A percentile compares a stretch with the other conserved stretches of the same genome.
Evolutionary conservation across 2,113 vertebrate species (phyloP).

Genomic region (Mastomys natalensis): DNA sequence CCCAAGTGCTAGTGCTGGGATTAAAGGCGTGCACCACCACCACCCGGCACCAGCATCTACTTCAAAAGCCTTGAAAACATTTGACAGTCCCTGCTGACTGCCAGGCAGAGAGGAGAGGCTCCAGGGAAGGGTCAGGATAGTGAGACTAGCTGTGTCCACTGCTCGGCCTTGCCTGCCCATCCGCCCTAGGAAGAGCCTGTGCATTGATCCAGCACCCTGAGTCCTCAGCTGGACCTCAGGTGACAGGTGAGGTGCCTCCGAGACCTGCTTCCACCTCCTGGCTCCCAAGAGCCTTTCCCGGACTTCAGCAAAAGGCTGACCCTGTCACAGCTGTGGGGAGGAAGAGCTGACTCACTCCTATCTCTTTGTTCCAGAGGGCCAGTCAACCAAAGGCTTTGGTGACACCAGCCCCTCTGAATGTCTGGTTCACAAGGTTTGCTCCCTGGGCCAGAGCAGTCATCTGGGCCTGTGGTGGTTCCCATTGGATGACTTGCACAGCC

Average conservation of each 20-base stretch:
- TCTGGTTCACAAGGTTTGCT: neutral
- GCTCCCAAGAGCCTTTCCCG: neutral
- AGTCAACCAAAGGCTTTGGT: neutral
- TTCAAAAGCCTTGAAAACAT: neutral
- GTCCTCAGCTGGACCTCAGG: neutral
- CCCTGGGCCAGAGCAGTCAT: neutral
- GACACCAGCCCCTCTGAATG: neutral
- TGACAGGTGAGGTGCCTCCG: neutral
- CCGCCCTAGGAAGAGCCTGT: neutral
- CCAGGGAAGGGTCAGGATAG: neutral
- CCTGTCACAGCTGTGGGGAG: rapidly evolving
- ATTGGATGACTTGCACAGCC: neutral
- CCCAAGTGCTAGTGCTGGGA: too few relatives aligned
- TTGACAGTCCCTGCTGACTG: neutral
- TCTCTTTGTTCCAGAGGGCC: neutral
- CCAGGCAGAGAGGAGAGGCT: neutral
- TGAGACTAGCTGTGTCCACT: neutral
- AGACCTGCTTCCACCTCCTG: neutral
- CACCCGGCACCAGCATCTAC: too few relatives aligned
- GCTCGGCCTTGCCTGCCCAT: neutral
- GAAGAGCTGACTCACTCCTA: rapidly evolving
- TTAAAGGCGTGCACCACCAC: too few relatives aligned
- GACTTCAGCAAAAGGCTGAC: neutral
- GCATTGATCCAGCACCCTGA: rapidly evolving
- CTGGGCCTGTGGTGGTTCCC: neutral